phyloP scores from a whole-genome alignment of 2,888 invertebrate species.

The Bedellia somnulentella region DNA sequence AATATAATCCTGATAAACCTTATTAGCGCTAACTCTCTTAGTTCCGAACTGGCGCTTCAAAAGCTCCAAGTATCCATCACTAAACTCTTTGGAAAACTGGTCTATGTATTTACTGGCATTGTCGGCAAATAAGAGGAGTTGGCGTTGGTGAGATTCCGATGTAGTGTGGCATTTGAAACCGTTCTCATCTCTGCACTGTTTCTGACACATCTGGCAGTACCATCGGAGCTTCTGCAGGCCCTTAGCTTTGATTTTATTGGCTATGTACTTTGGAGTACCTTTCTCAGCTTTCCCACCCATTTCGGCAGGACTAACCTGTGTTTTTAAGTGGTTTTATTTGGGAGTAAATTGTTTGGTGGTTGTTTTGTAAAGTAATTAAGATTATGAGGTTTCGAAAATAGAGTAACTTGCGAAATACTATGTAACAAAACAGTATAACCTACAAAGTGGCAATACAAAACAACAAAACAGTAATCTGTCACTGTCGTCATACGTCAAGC shows the following conservation, averaged over 20 bases:
- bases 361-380: no score
- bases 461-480: no score
- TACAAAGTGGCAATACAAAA: no score
- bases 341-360: no score
- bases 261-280: constrained; percentile 96
- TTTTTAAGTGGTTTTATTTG: no score
- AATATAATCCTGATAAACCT: constrained; percentile 98
- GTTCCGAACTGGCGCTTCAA: constrained; percentile 87
- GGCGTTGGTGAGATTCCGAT: constrained; percentile 97
- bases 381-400: no score
- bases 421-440: no score
- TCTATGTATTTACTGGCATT: constrained; percentile 89
- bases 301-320: no score
- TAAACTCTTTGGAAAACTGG: constrained; percentile 90
- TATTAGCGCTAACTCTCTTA: constrained; percentile 92
- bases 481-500: no score
- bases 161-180: constrained; percentile 98
- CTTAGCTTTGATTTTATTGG: constrained; percentile 97
- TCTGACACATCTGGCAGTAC: constrained; percentile 99
- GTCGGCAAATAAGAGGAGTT: constrained; percentile 93
- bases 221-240: constrained; percentile 92
- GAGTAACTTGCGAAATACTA: no score
- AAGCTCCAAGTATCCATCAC: constrained; percentile 83
- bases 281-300: constrained; percentile 81
- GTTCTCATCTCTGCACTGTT: constrained; percentile 98